These are phyloP conservation scores for Tapirus indicus DNA, from an alignment of 2,797 vertebrate genomes.

Conservation along the genomic window DNA sequence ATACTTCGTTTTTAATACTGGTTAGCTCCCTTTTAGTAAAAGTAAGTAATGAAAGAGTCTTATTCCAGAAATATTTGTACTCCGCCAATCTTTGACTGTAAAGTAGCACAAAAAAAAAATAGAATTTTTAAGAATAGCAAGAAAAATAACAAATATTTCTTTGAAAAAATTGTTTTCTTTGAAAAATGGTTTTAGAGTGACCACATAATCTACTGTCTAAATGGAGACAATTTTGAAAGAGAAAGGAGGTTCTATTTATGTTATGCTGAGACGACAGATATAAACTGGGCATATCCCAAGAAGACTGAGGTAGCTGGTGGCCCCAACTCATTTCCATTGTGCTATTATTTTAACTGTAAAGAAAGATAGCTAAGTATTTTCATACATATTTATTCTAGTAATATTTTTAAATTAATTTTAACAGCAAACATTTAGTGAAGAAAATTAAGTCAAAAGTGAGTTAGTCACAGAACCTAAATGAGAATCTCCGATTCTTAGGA, in stretches of 20 bases:
- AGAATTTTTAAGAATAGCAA: constrained; percentile 42
- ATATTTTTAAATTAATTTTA: constrained; percentile 25
- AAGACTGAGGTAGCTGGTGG: not conserved
- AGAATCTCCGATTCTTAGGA: not conserved
- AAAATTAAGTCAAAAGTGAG: not conserved
- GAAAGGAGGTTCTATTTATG: not conserved
- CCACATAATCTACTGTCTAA: constrained; percentile 1
- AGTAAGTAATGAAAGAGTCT: constrained; percentile 86
- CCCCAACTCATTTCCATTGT: not conserved
- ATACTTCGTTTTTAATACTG: constrained; percentile 88
- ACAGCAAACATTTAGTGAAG: constrained; percentile 54
- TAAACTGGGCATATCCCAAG: not conserved
- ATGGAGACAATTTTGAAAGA: constrained; percentile 23
- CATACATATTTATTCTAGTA: not conserved
- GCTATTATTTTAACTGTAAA: constrained; percentile 15
- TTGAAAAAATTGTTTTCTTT: constrained; percentile 27
- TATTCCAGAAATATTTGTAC: constrained; percentile 87
- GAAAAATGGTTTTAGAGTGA: constrained; percentile 26
- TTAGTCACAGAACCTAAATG: not conserved
- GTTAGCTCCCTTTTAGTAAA: constrained; percentile 87
- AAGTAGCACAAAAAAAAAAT: constrained; percentile 70
- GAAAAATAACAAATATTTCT: constrained; percentile 48
- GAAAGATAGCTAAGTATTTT: not conserved
- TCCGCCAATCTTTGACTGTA: constrained; percentile 86
- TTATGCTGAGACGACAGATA: not conserved